These are phyloP conservation scores for Tyrophagus putrescentiae DNA, from an alignment of 1,140 invertebrate species.

Conservation along the genomic window DNA sequence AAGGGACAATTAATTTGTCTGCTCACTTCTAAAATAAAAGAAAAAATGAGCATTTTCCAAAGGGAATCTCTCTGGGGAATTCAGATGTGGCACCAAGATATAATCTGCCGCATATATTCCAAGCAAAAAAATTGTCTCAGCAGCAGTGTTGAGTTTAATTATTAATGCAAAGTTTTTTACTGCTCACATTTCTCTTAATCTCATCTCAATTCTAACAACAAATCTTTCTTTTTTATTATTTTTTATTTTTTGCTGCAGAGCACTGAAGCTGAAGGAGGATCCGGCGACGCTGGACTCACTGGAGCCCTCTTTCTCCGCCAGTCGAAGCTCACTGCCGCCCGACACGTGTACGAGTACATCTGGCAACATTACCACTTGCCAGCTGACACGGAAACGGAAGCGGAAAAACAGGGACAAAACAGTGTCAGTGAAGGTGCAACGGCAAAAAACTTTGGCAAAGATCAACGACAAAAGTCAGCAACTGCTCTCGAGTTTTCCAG, in stretches of 20 bases:
- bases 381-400: background rate
- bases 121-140: background rate
- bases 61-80: too few relatives aligned
- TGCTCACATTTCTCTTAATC: background rate
- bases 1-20: too few relatives aligned
- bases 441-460: too few relatives aligned
- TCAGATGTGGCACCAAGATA: too few relatives aligned
- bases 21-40: too few relatives aligned
- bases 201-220: background rate
- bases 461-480: too few relatives aligned
- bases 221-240: too few relatives aligned
- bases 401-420: background rate
- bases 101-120: background rate
- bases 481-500: too few relatives aligned
- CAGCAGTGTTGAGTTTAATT: too few relatives aligned
- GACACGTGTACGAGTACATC: background rate
- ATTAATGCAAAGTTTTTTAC: too few relatives aligned
- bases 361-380: background rate
- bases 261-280: background rate
- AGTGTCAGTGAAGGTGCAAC: background rate
- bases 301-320: background rate
- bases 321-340: background rate
- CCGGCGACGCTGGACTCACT: conserved; percentile 1
- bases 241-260: too few relatives aligned
- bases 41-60: too few relatives aligned